Evolutionary conservation across 2,113 vertebrate species (phyloP).

Genomic region (Protobothrops flavoviridis): DNA sequence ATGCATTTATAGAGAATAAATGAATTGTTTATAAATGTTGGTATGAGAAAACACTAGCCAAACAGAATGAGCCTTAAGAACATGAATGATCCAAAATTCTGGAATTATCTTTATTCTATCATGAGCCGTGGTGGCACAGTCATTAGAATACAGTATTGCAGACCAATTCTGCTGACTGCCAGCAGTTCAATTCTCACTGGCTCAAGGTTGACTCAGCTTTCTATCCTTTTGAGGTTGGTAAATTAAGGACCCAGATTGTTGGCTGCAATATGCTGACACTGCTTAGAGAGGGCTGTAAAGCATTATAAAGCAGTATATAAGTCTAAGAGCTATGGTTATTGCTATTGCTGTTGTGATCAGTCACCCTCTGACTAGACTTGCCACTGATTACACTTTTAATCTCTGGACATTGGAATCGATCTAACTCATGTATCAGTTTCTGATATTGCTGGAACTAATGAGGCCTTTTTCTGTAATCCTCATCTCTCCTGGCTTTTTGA

Average conservation of each 20-base stretch:
- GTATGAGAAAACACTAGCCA: slow-evolving; percentile 6
- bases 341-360: not conserved
- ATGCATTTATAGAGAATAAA: not conserved
- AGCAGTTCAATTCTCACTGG: too few species aligned
- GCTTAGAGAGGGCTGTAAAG: too few species aligned
- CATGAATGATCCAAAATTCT: slow-evolving; percentile 20
- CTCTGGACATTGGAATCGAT: slow-evolving; percentile 30
- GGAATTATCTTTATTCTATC: slow-evolving; percentile 45
- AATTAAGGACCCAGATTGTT: too few species aligned
- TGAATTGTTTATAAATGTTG: not conserved
- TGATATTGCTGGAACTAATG: slow-evolving; percentile 46
- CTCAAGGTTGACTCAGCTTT: too few species aligned
- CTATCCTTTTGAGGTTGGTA: too few species aligned
- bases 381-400: slow-evolving; percentile 36
- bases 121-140: too few species aligned
- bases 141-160: too few species aligned
- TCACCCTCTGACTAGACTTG: slow-evolving; percentile 7
- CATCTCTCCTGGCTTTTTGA: slow-evolving; percentile 40
- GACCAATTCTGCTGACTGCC: too few species aligned
- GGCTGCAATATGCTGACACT: too few species aligned
- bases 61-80: slow-evolving; percentile 7
- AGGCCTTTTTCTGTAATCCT: slow-evolving; percentile 50
- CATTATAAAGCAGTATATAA: too few species aligned
- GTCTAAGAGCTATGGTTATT: too few species aligned
- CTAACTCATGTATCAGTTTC: slow-evolving; percentile 55